These are phyloP conservation scores for Enhydra lutris DNA, from an alignment of 2,113 vertebrate species.

Conservation along the genomic window DNA sequence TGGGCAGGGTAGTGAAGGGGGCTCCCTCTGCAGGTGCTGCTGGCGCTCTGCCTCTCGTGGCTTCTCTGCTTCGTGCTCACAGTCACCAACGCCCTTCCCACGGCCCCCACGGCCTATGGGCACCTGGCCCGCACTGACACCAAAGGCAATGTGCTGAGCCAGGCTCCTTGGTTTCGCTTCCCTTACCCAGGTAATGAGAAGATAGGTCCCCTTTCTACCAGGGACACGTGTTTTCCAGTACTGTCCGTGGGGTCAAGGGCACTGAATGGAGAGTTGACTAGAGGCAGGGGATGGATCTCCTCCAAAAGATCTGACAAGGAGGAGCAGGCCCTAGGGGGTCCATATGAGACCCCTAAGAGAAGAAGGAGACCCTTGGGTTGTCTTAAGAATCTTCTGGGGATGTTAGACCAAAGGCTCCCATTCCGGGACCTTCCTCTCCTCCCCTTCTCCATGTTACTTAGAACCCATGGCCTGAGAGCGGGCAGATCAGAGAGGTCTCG, in stretches of 20 bases:
- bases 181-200: conserved; percentile 92
- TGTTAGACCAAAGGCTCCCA: not conserved
- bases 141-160: conserved; percentile 85
- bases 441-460: not conserved
- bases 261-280: not conserved
- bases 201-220: not conserved
- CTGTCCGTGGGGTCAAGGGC: not conserved
- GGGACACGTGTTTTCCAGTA: not conserved
- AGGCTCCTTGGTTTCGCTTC: conserved; percentile 92
- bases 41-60: conserved; percentile 94
- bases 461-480: not conserved
- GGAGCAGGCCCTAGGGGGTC: not conserved
- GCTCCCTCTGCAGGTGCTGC: conserved; percentile 87
- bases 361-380: not conserved
- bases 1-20: rapidly evolving
- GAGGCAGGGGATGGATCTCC: not conserved
- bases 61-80: conserved; percentile 91
- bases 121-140: conserved; percentile 92
- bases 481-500: not conserved
- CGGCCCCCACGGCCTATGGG: conserved; percentile 84
- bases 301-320: not conserved
- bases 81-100: conserved; percentile 84
- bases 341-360: not conserved
- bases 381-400: not conserved
- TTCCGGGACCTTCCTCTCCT: not conserved